Conservation (phyloP, 2,113 vertebrate genomes). For the Aepyceros melampus region DNA sequence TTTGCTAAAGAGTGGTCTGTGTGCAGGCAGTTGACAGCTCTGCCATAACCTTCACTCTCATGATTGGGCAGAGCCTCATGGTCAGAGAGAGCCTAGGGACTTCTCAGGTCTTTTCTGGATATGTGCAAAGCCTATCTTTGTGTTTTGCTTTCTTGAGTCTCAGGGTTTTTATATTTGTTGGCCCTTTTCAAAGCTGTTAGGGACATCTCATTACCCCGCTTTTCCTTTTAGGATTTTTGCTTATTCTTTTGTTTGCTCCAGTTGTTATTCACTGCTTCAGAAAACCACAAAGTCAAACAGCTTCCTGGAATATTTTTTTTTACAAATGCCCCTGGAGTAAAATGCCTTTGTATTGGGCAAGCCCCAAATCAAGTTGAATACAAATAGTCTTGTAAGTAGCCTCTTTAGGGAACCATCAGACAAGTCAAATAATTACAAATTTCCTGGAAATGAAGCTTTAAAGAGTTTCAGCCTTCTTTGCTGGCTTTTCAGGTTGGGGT, state of each 20-base stretch:
- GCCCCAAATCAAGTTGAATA: background rate
- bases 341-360: background rate
- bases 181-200: background rate
- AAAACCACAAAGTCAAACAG: background rate
- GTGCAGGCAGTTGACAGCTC: background rate
- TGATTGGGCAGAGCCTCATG: background rate
- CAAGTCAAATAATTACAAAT: background rate
- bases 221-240: background rate
- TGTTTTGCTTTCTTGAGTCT: background rate
- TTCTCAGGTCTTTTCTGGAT: background rate
- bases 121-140: background rate
- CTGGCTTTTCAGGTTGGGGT: background rate
- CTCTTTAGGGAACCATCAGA: background rate
- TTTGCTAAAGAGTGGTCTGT: background rate
- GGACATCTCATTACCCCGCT: background rate
- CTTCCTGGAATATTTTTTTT: slow-evolving; percentile 15
- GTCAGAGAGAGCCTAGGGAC: background rate
- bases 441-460: background rate
- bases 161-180: background rate
- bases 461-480: background rate
- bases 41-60: background rate
- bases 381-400: background rate
- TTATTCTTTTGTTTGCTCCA: background rate
- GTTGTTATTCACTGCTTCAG: background rate
- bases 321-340: background rate